Evolutionary conservation across 2,888 invertebrate species (phyloP).

Genomic region (Sphecodes monilicornis): DNA sequence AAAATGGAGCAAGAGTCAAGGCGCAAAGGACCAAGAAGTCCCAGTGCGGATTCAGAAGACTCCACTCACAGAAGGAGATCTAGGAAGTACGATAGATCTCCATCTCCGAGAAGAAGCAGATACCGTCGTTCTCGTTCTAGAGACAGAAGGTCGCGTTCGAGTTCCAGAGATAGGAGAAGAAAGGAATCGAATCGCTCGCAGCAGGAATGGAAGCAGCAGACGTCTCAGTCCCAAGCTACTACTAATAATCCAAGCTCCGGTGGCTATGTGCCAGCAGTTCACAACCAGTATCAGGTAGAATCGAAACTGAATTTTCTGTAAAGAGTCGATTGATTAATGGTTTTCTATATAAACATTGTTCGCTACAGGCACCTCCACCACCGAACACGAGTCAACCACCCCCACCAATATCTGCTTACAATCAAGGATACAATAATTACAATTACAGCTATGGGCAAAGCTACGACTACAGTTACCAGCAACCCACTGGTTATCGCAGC

Average conservation of each 20-base stretch:
- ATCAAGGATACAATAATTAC: conserved; percentile 80
- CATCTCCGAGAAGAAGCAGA: conserved; percentile 80
- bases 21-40: conserved; percentile 81
- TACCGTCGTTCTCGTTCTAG: conserved; percentile 81
- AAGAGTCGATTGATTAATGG: neutral
- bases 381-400: conserved; percentile 82
- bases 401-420: conserved; percentile 78
- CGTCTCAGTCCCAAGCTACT: conserved; percentile 68
- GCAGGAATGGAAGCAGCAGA: conserved; percentile 78
- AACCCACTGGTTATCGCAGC: conserved; percentile 79
- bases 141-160: conserved; percentile 79
- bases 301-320: neutral
- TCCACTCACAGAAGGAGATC: conserved; percentile 79
- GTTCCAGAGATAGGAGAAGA: conserved; percentile 78
- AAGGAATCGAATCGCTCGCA: conserved; percentile 76
- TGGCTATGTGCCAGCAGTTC: conserved; percentile 76
- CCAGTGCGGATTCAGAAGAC: conserved; percentile 80
- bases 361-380: conserved; percentile 77
- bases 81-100: conserved; percentile 81
- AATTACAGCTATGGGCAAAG: conserved; percentile 80
- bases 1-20: conserved; percentile 77
- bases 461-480: conserved; percentile 81
- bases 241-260: conserved; percentile 70
- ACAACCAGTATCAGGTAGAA: conserved; percentile 81
- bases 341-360: neutral